phyloP scores from a whole-genome alignment of 2,888 invertebrate species.

The Hirtodrosophila alboralis region DNA sequence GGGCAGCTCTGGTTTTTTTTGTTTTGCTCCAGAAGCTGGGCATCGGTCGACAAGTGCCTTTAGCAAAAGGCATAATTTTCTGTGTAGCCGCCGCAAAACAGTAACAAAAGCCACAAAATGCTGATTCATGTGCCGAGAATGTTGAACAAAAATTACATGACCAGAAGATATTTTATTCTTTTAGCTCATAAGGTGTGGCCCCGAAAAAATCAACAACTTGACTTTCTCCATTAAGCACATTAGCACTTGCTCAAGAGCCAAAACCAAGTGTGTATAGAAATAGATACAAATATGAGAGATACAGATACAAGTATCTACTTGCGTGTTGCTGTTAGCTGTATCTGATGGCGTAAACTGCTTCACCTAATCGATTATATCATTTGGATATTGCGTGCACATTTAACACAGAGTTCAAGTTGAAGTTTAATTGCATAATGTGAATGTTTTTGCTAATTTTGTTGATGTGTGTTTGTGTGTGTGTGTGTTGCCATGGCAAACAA shows the following conservation, averaged over 20 bases:
- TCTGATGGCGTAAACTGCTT: conserved; percentile 24
- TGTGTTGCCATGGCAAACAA: conserved; percentile 21
- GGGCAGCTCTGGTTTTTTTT: not conserved
- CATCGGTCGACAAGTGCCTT: conserved; percentile 30
- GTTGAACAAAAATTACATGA: conserved; percentile 49
- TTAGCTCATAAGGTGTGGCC: conserved; percentile 40
- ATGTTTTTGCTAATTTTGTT: conserved; percentile 54
- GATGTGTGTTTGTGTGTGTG: too few species aligned
- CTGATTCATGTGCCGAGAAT: conserved; percentile 62
- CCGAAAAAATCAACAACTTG: conserved; percentile 36
- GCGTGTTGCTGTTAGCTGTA: conserved; percentile 21
- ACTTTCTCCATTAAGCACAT: conserved; percentile 44
- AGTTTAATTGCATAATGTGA: conserved; percentile 69
- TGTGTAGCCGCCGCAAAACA: conserved; percentile 34
- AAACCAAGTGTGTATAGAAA: not conserved
- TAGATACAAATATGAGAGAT: conserved; percentile 11
- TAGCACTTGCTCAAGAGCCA: conserved; percentile 28
- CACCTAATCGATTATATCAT: conserved; percentile 61
- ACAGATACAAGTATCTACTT: conserved; percentile 15
- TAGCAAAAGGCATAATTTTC: conserved; percentile 24
- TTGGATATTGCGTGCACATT: conserved; percentile 58
- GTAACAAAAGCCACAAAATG: conserved; percentile 44
- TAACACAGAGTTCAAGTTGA: conserved; percentile 65
- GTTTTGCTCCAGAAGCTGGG: conserved; percentile 9
- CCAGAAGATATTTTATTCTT: conserved; percentile 45